These are phyloP conservation scores for Ischnus inquisitorius DNA, from an alignment of 2,888 invertebrate species.

Conservation along the genomic window DNA sequence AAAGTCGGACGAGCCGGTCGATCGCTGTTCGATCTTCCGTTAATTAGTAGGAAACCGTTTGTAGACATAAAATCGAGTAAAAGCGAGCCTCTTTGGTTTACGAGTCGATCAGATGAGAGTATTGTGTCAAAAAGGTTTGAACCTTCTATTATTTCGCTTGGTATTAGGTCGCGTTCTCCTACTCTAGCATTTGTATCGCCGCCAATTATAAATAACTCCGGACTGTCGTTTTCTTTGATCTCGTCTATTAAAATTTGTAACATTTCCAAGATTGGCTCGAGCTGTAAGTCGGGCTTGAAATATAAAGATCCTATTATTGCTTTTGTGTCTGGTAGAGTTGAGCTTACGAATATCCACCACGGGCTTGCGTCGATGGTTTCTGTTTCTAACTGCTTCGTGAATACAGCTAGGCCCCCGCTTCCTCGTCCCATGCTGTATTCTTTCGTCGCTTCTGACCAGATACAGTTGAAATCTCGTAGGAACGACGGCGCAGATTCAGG, in stretches of 20 bases:
- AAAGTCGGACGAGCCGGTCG: conserved; percentile 23
- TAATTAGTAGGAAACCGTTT: conserved; percentile 21
- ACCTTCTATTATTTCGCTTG: conserved; percentile 9
- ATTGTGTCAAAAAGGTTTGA: conserved; percentile 11
- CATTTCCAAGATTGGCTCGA: conserved; percentile 29
- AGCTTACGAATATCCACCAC: conserved; percentile 33
- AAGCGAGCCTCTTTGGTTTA: too few species aligned
- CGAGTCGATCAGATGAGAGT: too few species aligned
- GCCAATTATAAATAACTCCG: conserved; percentile 24
- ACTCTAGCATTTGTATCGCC: conserved; percentile 29
- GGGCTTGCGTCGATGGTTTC: conserved; percentile 36
- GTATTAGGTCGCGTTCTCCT: conserved; percentile 16
- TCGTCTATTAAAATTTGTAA: too few species aligned
- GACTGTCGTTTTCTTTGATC: neutral
- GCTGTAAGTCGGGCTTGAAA: conserved; percentile 24
- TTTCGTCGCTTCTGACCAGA: conserved; percentile 32
- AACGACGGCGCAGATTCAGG: too few species aligned
- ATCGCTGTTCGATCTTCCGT: conserved; percentile 31
- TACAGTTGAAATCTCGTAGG: conserved; percentile 28
- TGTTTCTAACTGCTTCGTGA: neutral
- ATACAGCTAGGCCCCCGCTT: conserved; percentile 21
- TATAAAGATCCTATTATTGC: conserved; percentile 30
- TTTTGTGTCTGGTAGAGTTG: conserved; percentile 27
- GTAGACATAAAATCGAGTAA: conserved; percentile 21
- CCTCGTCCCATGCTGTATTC: too few species aligned